Evolutionary conservation across 2,113 vertebrate genomes (phyloP).

Genomic region (Daubentonia madagascariensis): DNA sequence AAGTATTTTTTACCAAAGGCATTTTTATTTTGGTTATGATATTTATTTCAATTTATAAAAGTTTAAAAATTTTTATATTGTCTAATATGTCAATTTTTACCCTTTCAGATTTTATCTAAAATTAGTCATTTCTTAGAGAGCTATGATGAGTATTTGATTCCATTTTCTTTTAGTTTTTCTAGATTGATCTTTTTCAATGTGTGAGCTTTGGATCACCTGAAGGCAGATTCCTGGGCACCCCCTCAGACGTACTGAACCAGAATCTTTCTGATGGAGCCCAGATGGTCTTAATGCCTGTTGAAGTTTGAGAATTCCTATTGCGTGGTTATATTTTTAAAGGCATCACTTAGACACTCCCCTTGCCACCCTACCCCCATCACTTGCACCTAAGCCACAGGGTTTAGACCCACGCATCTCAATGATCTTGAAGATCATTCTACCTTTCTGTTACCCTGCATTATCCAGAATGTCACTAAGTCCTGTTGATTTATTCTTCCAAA

Average conservation of each 20-base stretch:
- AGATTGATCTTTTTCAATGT: neutral
- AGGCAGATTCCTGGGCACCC: neutral
- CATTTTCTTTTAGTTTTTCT: constrained; percentile 16
- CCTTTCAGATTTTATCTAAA: neutral
- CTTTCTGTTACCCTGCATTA: neutral
- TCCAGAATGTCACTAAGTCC: neutral
- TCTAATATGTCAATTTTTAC: neutral
- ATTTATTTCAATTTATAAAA: neutral
- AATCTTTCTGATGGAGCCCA: neutral
- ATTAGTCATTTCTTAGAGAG: neutral
- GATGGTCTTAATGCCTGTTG: neutral
- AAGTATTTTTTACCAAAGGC: neutral
- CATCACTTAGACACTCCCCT: neutral
- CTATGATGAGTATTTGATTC: neutral
- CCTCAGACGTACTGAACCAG: neutral
- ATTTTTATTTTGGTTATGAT: neutral
- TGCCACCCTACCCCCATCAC: fast-evolving
- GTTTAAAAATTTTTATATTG: constrained; percentile 5
- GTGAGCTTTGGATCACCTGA: neutral
- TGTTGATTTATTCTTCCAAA: neutral
- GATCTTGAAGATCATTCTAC: neutral
- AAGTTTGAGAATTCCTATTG: neutral
- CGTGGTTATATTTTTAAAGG: neutral
- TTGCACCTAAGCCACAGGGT: neutral
- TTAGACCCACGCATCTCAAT: neutral